These are phyloP conservation scores for Toxostoma redivivum DNA, from an alignment of 2,113 vertebrate genomes.

Conservation along the genomic window DNA sequence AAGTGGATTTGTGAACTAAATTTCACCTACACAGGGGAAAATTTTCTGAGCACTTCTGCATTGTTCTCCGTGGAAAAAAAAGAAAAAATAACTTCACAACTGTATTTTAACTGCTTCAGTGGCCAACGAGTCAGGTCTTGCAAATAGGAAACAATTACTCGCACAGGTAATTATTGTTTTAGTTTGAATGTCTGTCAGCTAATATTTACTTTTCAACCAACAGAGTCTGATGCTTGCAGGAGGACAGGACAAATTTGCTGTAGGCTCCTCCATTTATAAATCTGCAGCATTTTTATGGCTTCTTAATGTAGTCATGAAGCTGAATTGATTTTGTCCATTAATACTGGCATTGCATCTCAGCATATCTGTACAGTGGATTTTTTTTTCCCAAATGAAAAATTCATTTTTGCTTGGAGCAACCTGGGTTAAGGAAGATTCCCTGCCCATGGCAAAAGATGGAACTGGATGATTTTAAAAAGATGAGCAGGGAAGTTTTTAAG, in stretches of 20 bases:
- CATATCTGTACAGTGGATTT: not conserved
- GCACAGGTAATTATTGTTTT: not conserved
- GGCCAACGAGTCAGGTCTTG: not conserved
- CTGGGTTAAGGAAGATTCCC: not conserved
- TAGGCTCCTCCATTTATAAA: not conserved
- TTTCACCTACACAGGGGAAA: not conserved
- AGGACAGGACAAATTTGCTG: not conserved
- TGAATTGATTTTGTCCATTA: not conserved
- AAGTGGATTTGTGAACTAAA: not conserved
- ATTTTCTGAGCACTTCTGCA: not conserved
- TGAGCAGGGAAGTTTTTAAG: not conserved
- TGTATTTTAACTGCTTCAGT: not conserved
- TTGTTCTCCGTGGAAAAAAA: not conserved
- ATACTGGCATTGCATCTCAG: not conserved
- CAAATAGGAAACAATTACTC: not conserved
- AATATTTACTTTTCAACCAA: not conserved
- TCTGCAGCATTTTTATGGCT: not conserved
- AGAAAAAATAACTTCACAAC: not conserved
- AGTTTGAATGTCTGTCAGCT: not conserved
- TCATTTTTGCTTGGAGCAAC: not conserved
- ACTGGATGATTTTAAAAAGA: not conserved
- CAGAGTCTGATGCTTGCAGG: not conserved
- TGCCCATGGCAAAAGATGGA: not conserved
- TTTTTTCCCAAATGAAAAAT: not conserved
- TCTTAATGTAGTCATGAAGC: not conserved